Base-by-base conservation (phyloP, 1,140 invertebrate genomes). In the Hesperophylax magnus region DNA sequence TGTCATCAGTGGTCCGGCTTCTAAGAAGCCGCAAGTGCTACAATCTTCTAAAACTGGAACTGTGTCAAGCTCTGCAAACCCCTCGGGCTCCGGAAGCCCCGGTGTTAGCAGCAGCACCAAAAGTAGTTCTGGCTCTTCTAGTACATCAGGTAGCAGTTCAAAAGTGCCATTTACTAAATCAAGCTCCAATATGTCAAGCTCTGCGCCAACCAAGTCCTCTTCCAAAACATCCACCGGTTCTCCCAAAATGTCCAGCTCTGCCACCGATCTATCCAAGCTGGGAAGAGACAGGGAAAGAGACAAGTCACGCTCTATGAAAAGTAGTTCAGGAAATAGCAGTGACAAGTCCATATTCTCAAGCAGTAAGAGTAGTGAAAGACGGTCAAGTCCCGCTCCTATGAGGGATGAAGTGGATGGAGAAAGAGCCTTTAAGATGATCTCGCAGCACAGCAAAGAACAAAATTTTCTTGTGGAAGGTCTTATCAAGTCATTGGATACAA, bases 1-100 rank as follows among this genome's bases (percentile, higher is more conserved):
- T 0, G 95, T 96, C 0, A 94, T 93, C 78, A 95, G 94, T 83
- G 94, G 94, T 1, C 94, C 94, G 1, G 94, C 94, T 4, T 96
- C 94, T 0, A 95, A 95, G 85, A 96, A 96, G 86, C 92, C 94
- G 2, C 92, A 92, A 86, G 89, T 84, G 5, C 86, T 90, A 85
- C 89, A 91, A 84, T 89, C 89, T 81, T 86, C 89, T 84, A 84
- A 92, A 90, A 86, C 89, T 81, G 65, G 89, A 85, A 77, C 85
- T 84, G 6, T 91, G 85, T 86, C 86, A 77, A 85, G 86, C 80
- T 85, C 85, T 52, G 87, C 87, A 79, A 87, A 88, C 7, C 86
- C 74, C 0, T 77, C 85, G 17, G 81, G 82, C 2, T 85, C 85
- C 2, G 83, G 89, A 11, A 90, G 88, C 86, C 86, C 86, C 6